A percentile compares a stretch with the other conserved stretches of the same genome.
These are phyloP conservation scores for Melanotus villosus DNA, from an alignment of 2,888 invertebrate genomes.

Conservation along the genomic window DNA sequence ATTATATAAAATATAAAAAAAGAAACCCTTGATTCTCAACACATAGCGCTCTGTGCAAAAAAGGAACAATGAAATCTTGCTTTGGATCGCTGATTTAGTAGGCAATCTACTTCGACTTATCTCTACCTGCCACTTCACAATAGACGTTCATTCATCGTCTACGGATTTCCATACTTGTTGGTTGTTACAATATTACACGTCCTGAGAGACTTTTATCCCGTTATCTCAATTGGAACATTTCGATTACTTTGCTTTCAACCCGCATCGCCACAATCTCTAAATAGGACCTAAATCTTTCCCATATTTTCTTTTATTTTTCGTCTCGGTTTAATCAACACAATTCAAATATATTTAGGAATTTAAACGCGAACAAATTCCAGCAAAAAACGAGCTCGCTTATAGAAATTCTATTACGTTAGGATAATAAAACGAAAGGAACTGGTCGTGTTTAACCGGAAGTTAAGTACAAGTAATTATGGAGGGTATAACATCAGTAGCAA, in stretches of 20 bases:
- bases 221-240: slow-evolving; percentile 57
- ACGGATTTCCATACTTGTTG: slow-evolving; percentile 55
- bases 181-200: slow-evolving; percentile 52
- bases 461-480: background rate
- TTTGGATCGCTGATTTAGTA: slow-evolving; percentile 56
- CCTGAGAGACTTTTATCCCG: slow-evolving; percentile 55
- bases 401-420: background rate
- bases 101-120: slow-evolving; percentile 59
- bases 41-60: slow-evolving; percentile 32
- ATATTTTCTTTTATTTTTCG: slow-evolving; percentile 45
- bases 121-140: slow-evolving; percentile 57
- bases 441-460: background rate
- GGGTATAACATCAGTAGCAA: slow-evolving; percentile 8
- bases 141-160: slow-evolving; percentile 53
- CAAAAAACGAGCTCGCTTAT: no score
- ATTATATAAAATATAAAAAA: background rate
- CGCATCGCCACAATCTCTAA: slow-evolving; percentile 49
- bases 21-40: slow-evolving; percentile 9
- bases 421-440: background rate
- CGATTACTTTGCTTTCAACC: slow-evolving; percentile 53
- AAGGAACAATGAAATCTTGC: slow-evolving; percentile 38
- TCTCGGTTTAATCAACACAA: background rate
- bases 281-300: slow-evolving; percentile 39
- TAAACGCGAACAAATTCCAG: no score
- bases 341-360: background rate